These are phyloP conservation scores for Sinocyclocheilus maitianheensis DNA, from an alignment of 2,113 vertebrate genomes.

Conservation along the genomic window DNA sequence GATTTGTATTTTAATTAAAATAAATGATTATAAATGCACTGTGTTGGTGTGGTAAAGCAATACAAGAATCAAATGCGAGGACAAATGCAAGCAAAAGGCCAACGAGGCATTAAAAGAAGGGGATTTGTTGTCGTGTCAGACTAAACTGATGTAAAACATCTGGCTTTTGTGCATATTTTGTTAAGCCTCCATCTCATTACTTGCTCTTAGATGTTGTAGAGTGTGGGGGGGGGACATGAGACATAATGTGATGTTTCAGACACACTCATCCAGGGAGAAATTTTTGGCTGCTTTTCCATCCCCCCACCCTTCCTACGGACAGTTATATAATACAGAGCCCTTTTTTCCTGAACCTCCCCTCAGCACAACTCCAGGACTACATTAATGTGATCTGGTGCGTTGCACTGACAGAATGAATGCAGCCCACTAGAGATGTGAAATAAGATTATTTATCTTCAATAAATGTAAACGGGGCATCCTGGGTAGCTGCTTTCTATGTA, in stretches of 20 bases:
- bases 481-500: neutral
- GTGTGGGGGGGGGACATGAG: neutral
- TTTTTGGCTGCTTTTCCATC: constrained; percentile 28
- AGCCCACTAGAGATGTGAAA: constrained; percentile 18
- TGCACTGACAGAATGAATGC: constrained; percentile 33
- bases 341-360: constrained; percentile 22
- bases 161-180: constrained; percentile 14
- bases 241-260: constrained; percentile 36
- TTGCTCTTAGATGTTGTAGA: constrained; percentile 1
- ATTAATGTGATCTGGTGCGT: neutral
- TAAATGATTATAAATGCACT: constrained; percentile 65
- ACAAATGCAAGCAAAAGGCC: constrained; percentile 7
- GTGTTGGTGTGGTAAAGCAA: constrained; percentile 51
- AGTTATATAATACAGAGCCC: constrained; percentile 39
- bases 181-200: constrained; percentile 25
- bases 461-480: constrained; percentile 3
- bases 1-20: constrained; percentile 76
- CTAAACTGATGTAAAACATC: constrained; percentile 14
- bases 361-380: neutral
- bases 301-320: constrained; percentile 27
- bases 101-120: constrained; percentile 19
- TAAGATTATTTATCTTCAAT: neutral
- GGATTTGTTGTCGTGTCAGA: constrained; percentile 21
- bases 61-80: neutral
- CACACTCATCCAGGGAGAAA: constrained; percentile 14